Percentiles rank a stretch among this genome's conserved stretches.
phyloP scores from a whole-genome alignment of 2,888 invertebrate species.

The Parnassius mnemosyne region DNA sequence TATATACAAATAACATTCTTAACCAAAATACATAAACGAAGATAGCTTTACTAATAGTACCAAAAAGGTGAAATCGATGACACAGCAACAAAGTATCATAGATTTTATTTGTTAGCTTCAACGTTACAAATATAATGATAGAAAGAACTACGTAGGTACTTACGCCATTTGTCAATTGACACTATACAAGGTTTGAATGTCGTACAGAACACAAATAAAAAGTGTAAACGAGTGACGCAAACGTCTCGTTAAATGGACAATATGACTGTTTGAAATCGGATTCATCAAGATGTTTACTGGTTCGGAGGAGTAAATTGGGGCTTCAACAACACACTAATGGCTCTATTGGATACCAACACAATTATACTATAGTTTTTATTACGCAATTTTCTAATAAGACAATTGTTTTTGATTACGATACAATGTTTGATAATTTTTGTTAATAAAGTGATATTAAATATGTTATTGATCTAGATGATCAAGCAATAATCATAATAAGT shows the following conservation, averaged over 20 bases:
- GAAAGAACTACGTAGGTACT: neutral
- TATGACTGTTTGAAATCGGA: constrained; percentile 13
- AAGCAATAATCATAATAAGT: no score
- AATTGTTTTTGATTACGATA: no score
- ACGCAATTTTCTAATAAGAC: neutral
- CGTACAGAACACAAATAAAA: constrained; percentile 11
- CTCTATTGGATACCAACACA: no score
- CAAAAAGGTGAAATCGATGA: no score
- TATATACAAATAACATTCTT: no score
- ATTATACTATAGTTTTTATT: neutral
- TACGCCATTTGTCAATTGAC: constrained; percentile 15
- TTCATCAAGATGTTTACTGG: constrained; percentile 16
- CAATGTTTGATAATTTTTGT: no score
- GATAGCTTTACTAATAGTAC: no score
- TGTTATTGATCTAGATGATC: no score
- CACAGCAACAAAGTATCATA: no score
- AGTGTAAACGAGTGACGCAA: constrained; percentile 13
- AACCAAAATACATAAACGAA: no score
- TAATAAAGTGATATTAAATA: no score
- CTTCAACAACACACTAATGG: neutral
- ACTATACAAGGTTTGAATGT: constrained; percentile 11
- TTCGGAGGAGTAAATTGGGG: constrained; percentile 11
- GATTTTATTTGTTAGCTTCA: neutral
- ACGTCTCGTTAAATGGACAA: constrained; percentile 18
- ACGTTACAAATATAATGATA: constrained; percentile 12